Conservation (phyloP, 2,888 invertebrate genomes). For the Leucoptera coffeella region DNA sequence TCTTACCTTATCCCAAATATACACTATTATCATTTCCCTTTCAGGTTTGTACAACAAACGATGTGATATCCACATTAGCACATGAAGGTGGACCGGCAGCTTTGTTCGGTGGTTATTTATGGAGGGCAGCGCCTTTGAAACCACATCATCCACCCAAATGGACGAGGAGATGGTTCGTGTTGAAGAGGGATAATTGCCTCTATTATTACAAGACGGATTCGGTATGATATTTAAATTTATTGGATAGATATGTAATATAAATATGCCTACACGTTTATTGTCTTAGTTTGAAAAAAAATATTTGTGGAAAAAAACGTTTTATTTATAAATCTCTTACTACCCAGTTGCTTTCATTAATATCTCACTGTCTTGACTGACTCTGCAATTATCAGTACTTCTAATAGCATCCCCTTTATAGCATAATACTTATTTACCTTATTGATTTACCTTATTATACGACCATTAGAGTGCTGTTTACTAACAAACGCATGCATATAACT, state of each 20-base stretch:
- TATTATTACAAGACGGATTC: constrained; percentile 92
- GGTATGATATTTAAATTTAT: constrained; percentile 46
- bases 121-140: constrained; percentile 58
- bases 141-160: constrained; percentile 58
- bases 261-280: no score
- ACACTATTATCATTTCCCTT: no score
- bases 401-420: no score
- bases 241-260: no score
- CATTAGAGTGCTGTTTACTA: no score
- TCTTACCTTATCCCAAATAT: no score
- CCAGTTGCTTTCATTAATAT: neutral
- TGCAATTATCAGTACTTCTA: no score
- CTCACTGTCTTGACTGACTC: neutral
- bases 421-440: no score
- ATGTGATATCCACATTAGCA: constrained; percentile 65
- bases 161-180: constrained; percentile 86
- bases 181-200: constrained; percentile 87
- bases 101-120: constrained; percentile 69
- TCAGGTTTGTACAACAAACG: constrained; percentile 78
- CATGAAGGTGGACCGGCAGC: constrained; percentile 57
- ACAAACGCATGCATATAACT: no score
- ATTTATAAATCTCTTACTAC: neutral
- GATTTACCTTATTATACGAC: no score
- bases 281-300: no score
- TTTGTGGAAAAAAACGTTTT: no score